Conservation (phyloP, 2,888 invertebrate species). For the Leptopilina syphax region DNA sequence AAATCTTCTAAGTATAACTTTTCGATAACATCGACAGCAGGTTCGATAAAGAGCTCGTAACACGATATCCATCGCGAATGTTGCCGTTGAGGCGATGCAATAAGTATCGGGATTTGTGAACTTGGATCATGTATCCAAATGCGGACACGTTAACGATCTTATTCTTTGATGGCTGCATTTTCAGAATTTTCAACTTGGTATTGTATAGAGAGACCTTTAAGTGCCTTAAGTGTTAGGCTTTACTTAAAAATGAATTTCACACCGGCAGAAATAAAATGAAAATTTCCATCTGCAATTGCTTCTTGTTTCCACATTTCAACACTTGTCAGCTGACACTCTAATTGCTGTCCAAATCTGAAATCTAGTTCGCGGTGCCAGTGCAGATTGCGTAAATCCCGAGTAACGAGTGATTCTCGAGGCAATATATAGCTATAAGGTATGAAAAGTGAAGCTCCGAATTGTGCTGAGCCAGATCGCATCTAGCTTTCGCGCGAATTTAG, state of each 20-base stretch:
- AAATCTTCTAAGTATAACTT: conserved; percentile 39
- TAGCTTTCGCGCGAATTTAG: conserved; percentile 19
- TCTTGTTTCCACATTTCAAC: conserved; percentile 7
- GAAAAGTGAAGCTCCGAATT: conserved; percentile 16
- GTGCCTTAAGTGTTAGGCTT: no score
- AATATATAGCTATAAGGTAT: neutral
- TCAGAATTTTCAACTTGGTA: neutral
- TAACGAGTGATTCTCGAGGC: conserved; percentile 37
- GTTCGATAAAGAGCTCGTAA: conserved; percentile 24
- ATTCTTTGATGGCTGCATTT: conserved; percentile 20
- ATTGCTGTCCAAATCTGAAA: conserved; percentile 39
- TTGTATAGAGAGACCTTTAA: no score
- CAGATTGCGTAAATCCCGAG: conserved; percentile 39
- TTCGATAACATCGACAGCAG: conserved; percentile 36
- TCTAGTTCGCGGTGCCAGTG: conserved; percentile 20
- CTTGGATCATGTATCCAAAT: neutral
- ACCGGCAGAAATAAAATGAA: no score
- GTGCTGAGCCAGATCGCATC: conserved; percentile 36
- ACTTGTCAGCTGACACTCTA: conserved; percentile 30
- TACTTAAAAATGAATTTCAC: no score
- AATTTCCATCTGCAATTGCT: neutral
- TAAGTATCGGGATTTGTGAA: conserved; percentile 4
- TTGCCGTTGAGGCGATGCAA: conserved; percentile 1
- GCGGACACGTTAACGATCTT: neutral
- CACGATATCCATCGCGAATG: conserved; percentile 24